Conservation (phyloP, 2,797 vertebrate genomes). For the Antennarius maculatus region DNA sequence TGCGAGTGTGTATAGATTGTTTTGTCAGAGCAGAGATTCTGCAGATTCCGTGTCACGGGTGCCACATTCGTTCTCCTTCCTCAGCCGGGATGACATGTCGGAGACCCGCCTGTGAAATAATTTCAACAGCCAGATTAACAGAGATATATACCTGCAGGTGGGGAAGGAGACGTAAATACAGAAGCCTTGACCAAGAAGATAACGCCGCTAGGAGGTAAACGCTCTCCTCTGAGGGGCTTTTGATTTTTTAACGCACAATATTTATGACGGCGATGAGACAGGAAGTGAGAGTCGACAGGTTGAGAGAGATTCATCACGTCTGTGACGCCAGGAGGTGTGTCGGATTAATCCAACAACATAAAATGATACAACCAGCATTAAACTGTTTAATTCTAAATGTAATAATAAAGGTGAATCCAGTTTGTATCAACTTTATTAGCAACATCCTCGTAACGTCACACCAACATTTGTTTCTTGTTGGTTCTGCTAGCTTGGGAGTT, state of each 20-base stretch:
- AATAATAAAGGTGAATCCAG: too few relatives aligned
- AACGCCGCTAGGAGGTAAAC: slow-evolving; percentile 13
- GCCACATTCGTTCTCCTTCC: slow-evolving; percentile 53
- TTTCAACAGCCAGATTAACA: slow-evolving; percentile 66
- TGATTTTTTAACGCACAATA: neutral
- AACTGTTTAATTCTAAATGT: too few relatives aligned
- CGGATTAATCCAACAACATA: too few relatives aligned
- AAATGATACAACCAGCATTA: too few relatives aligned
- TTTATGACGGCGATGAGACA: neutral
- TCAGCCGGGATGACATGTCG: slow-evolving; percentile 43
- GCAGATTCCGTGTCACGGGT: slow-evolving; percentile 58
- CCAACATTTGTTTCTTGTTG: too few relatives aligned
- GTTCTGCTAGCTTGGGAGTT: too few relatives aligned
- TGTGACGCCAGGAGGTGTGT: too few relatives aligned
- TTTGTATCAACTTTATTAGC: too few relatives aligned
- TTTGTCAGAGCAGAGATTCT: slow-evolving; percentile 67
- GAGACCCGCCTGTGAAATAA: slow-evolving; percentile 69
- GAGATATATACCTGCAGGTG: slow-evolving; percentile 54
- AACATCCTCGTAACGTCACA: too few relatives aligned
- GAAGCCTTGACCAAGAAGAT: slow-evolving; percentile 9
- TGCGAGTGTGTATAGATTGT: slow-evolving; percentile 63
- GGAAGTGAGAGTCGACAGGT: neutral
- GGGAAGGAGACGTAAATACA: slow-evolving; percentile 32
- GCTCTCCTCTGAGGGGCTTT: neutral
- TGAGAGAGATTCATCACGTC: too few relatives aligned